These are phyloP conservation scores for Pecten maximus DNA, from an alignment of 2,888 invertebrate species.

Conservation along the genomic window DNA sequence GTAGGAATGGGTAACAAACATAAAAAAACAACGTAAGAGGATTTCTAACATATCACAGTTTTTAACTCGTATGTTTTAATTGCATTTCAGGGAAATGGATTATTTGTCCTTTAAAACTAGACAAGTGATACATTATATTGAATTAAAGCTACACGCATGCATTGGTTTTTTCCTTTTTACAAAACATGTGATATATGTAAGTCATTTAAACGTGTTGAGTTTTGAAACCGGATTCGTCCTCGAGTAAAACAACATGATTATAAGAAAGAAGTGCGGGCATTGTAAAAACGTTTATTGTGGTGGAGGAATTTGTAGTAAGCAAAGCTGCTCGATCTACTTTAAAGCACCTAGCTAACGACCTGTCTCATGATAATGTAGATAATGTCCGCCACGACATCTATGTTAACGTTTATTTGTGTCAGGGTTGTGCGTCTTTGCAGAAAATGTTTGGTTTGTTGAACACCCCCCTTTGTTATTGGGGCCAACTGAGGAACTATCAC, in stretches of 20 bases:
- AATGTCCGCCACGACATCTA: too few relatives aligned
- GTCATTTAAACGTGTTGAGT: neutral
- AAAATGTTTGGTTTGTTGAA: too few relatives aligned
- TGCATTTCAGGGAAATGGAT: conserved; percentile 25
- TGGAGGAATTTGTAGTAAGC: neutral
- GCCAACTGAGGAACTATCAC: too few relatives aligned
- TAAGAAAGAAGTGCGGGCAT: neutral
- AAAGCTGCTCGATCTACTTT: neutral
- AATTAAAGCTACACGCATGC: neutral
- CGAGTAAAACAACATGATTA: conserved; percentile 9
- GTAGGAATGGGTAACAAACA: conserved; percentile 23
- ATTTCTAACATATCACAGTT: neutral
- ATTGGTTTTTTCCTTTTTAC: neutral
- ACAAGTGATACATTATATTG: neutral
- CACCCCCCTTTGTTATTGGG: too few relatives aligned
- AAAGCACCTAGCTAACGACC: neutral
- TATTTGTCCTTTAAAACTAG: conserved; percentile 20
- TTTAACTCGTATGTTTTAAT: conserved; percentile 31
- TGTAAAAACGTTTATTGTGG: neutral
- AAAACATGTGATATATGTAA: conserved; percentile 22
- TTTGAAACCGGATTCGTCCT: conserved; percentile 5
- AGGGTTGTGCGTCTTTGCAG: too few relatives aligned
- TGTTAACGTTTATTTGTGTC: too few relatives aligned
- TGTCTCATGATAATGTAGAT: neutral
- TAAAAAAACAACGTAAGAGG: neutral